Percentiles rank a stretch among this genome's conserved stretches.
phyloP scores from a whole-genome alignment of 1,140 invertebrate genomes.

The Plectrocnemia conspersa region DNA sequence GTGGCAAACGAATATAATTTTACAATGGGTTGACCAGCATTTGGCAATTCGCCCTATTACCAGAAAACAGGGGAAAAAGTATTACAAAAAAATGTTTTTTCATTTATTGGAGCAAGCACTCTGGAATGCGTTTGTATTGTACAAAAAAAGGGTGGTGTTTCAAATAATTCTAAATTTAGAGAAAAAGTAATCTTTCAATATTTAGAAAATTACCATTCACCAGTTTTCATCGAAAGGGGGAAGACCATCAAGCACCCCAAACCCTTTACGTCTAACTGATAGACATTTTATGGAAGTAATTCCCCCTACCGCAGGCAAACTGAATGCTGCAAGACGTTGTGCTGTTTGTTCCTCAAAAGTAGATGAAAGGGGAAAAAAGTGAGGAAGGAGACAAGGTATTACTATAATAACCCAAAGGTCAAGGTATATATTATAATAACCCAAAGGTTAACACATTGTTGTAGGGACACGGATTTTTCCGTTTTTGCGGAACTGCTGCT shows the following conservation, averaged over 20 bases:
- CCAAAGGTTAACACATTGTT: too few species aligned
- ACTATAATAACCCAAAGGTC: too few species aligned
- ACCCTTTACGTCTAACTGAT: slow-evolving; percentile 24
- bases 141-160: slow-evolving; percentile 18
- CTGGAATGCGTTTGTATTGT: slow-evolving; percentile 20
- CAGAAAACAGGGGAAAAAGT: slow-evolving; percentile 14
- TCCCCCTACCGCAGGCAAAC: slow-evolving; percentile 17
- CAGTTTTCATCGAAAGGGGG: slow-evolving; percentile 17
- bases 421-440: too few species aligned
- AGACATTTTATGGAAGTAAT: slow-evolving; percentile 26
- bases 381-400: slow-evolving; percentile 24
- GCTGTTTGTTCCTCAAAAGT: slow-evolving; percentile 20
- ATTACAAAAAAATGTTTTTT: slow-evolving; percentile 22
- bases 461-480: too few species aligned
- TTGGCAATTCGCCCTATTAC: slow-evolving; percentile 15
- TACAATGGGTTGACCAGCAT: slow-evolving; percentile 19
- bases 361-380: slow-evolving; percentile 23
- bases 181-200: slow-evolving; percentile 18
- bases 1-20: slow-evolving; percentile 20
- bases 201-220: slow-evolving; percentile 17
- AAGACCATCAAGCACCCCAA: slow-evolving; percentile 10
- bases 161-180: slow-evolving; percentile 15
- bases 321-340: slow-evolving; percentile 15
- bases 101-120: slow-evolving; percentile 19
- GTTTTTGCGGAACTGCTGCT: too few species aligned